Evolutionary conservation across 2,797 vertebrate genomes (phyloP).

Genomic region (Crocodylus rhombifer): DNA sequence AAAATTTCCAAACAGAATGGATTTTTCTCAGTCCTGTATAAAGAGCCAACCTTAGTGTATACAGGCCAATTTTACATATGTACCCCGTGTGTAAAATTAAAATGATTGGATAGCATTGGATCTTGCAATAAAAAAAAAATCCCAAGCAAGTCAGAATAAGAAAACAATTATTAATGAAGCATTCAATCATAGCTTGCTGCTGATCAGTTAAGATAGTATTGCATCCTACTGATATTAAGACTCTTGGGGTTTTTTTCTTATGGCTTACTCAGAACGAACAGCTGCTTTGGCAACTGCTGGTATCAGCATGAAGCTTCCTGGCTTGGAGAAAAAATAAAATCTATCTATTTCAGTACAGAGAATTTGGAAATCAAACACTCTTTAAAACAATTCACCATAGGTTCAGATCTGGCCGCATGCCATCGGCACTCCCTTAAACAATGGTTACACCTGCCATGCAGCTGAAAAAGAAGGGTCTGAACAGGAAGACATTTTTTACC

Average conservation of each 20-base stretch:
- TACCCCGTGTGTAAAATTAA: background rate
- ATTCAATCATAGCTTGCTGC: background rate
- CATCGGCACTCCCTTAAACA: slow-evolving; percentile 43
- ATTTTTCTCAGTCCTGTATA: background rate
- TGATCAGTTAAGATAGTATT: background rate
- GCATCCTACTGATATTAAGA: slow-evolving; percentile 44
- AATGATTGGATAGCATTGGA: background rate
- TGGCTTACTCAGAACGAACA: slow-evolving; percentile 42
- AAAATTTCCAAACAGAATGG: background rate
- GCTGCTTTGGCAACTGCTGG: slow-evolving; percentile 58
- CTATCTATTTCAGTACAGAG: slow-evolving; percentile 16
- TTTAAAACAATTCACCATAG: slow-evolving; percentile 39
- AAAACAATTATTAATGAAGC: background rate
- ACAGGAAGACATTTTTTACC: slow-evolving; percentile 57
- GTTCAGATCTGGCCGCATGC: slow-evolving; percentile 26
- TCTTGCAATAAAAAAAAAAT: background rate
- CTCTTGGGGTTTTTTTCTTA: slow-evolving; percentile 20
- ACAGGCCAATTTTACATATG: background rate
- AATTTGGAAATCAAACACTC: slow-evolving; percentile 15
- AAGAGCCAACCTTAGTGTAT: background rate
- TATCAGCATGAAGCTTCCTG: slow-evolving; percentile 59
- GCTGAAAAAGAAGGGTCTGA: slow-evolving; percentile 58
- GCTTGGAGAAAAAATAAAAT: slow-evolving; percentile 5
- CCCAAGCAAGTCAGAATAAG: background rate
- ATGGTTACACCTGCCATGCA: slow-evolving; percentile 60